These are phyloP conservation scores for Drosophila micromelanica DNA, from an alignment of 1,140 invertebrate species.

Conservation along the genomic window DNA sequence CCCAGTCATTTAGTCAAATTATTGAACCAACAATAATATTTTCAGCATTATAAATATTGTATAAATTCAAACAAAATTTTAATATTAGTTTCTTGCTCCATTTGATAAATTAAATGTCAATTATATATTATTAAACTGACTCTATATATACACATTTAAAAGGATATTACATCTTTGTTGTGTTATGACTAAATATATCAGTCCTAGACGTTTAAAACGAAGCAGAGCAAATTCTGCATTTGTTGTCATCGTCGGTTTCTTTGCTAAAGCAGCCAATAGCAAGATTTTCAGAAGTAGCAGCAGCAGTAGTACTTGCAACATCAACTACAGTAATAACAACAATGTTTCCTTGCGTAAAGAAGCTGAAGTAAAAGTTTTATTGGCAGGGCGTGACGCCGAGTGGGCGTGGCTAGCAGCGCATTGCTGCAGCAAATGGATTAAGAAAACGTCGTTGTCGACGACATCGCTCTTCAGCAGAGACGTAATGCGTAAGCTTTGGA, in stretches of 20 bases:
- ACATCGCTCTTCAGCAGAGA: slow-evolving; percentile 22
- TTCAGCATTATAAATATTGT: too few relatives aligned
- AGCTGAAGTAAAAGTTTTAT: slow-evolving; percentile 63
- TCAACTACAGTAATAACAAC: slow-evolving; percentile 6
- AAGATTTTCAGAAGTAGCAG: slow-evolving; percentile 30
- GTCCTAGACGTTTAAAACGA: not conserved
- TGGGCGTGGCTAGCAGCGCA: slow-evolving; percentile 58
- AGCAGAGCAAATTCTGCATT: not conserved
- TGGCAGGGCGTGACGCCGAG: slow-evolving; percentile 49
- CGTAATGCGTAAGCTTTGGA: slow-evolving; percentile 60
- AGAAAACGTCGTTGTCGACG: slow-evolving; percentile 35
- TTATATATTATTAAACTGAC: too few relatives aligned
- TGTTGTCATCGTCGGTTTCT: slow-evolving; percentile 24
- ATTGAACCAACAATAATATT: too few relatives aligned
- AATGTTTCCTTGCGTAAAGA: slow-evolving; percentile 24
- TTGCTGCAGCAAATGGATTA: slow-evolving; percentile 64
- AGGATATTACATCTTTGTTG: too few relatives aligned
- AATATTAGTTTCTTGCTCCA: too few relatives aligned
- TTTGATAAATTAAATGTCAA: too few relatives aligned
- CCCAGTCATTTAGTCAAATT: too few relatives aligned
- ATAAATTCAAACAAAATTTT: too few relatives aligned
- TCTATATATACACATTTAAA: too few relatives aligned
- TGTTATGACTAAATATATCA: not conserved
- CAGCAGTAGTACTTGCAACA: slow-evolving; percentile 16
- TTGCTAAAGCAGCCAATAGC: slow-evolving; percentile 31